Evolutionary conservation across 1,140 invertebrate genomes (phyloP).

Genomic region (Cyclargus thomasi): DNA sequence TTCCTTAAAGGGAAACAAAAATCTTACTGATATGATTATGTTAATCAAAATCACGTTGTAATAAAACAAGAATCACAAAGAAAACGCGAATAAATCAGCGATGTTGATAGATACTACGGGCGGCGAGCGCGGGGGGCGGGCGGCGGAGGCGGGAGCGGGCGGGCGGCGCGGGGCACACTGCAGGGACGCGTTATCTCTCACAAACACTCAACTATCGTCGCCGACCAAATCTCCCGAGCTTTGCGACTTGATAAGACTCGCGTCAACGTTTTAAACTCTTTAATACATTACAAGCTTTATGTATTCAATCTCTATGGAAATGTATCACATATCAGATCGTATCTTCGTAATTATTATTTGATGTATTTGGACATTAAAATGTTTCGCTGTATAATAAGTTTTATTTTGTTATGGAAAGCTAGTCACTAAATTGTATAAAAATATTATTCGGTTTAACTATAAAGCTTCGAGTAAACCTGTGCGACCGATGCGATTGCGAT

Average conservation of each 20-base stretch:
- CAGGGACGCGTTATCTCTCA: conserved; percentile 26
- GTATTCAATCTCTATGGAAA: neutral
- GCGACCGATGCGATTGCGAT: too few species aligned
- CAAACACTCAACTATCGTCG: conserved; percentile 31
- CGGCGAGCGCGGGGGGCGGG: conserved; percentile 20
- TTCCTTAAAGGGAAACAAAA: neutral
- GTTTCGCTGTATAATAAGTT: too few species aligned
- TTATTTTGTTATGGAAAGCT: too few species aligned
- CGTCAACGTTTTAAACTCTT: conserved; percentile 14
- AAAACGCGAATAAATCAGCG: conserved; percentile 20
- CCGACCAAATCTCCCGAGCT: conserved; percentile 26
- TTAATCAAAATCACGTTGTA: neutral
- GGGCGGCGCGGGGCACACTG: conserved; percentile 18
- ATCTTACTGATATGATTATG: too few species aligned
- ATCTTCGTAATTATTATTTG: too few species aligned
- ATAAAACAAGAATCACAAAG: conserved; percentile 29
- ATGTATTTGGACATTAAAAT: too few species aligned
- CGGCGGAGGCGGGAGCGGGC: conserved; percentile 24
- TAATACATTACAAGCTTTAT: neutral
- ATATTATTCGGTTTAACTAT: too few species aligned
- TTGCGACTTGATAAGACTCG: conserved; percentile 25
- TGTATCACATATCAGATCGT: too few species aligned
- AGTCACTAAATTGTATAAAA: too few species aligned
- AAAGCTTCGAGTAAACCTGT: too few species aligned
- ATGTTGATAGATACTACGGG: conserved; percentile 20